Evolutionary conservation across 2,888 invertebrate genomes (phyloP).

Genomic region (Celastrina argiolus): DNA sequence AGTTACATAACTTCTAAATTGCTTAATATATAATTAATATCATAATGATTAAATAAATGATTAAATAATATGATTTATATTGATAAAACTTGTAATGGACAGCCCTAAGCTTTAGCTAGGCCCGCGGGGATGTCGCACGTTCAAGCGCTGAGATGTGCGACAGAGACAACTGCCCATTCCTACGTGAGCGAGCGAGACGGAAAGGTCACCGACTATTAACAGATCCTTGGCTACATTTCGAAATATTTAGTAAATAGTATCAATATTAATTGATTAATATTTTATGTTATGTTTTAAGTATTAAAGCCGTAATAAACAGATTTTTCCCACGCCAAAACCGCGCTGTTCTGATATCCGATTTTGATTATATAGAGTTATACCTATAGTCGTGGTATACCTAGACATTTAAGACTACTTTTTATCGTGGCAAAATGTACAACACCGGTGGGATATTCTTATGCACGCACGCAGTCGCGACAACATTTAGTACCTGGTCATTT

Average conservation of each 20-base stretch:
- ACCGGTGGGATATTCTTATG: too few relatives aligned
- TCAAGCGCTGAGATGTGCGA: conserved; percentile 69
- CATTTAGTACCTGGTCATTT: too few relatives aligned
- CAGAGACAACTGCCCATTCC: conserved; percentile 40
- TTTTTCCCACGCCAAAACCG: not conserved
- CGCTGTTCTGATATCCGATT: not conserved
- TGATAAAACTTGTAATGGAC: conserved; percentile 26
- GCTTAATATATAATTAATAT: too few relatives aligned
- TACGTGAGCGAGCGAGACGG: conserved; percentile 44
- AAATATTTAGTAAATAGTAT: conserved; percentile 31
- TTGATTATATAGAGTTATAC: too few relatives aligned
- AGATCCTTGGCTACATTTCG: conserved; percentile 42
- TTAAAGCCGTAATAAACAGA: not conserved
- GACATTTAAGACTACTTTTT: too few relatives aligned
- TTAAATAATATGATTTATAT: not conserved
- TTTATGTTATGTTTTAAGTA: not conserved
- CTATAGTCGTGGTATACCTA: too few relatives aligned
- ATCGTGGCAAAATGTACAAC: too few relatives aligned
- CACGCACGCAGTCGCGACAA: too few relatives aligned
- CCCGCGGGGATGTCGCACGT: conserved; percentile 73
- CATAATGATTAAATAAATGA: too few relatives aligned
- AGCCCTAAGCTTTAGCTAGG: conserved; percentile 53
- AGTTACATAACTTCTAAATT: too few relatives aligned
- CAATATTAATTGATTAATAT: conserved; percentile 28
- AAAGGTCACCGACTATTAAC: conserved; percentile 36